phyloP scores from a whole-genome alignment of 92 coral and sea anemone genomes.

The Actinostola sp. region DNA sequence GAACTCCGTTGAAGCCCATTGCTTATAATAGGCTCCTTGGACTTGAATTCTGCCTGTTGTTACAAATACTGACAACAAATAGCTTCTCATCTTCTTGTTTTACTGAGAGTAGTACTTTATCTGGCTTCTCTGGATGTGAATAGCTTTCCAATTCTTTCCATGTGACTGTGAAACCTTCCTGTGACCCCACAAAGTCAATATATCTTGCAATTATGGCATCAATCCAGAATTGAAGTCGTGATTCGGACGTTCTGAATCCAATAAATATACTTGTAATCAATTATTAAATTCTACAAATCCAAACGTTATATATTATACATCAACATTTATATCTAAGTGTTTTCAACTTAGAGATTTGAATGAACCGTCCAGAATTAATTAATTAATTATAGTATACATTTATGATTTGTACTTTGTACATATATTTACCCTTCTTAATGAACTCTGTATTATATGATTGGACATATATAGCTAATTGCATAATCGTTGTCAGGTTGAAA shows the following conservation, averaged over 20 bases:
- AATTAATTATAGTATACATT: no score
- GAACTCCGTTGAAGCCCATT: slow-evolving; percentile 37
- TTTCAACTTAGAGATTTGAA: no score
- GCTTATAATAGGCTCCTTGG: slow-evolving; percentile 25
- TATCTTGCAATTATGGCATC: slow-evolving; percentile 31
- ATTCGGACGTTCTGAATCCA: slow-evolving; percentile 41
- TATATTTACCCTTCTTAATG: no score
- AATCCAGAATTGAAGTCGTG: slow-evolving; percentile 44
- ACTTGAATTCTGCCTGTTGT: slow-evolving; percentile 36
- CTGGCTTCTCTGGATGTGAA: slow-evolving; percentile 36
- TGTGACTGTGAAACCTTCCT: not conserved
- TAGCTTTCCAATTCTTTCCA: slow-evolving; percentile 41
- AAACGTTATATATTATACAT: no score
- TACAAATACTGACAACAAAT: slow-evolving; percentile 39
- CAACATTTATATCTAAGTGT: no score
- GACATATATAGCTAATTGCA: no score
- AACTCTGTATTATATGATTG: no score
- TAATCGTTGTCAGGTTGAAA: no score
- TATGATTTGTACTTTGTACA: no score
- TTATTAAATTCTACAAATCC: no score
- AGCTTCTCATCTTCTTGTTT: slow-evolving; percentile 18
- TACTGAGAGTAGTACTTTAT: slow-evolving; percentile 15
- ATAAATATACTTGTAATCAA: no score
- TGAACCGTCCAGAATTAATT: no score
- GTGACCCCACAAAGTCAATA: slow-evolving; percentile 12